Percentiles rank a stretch among this genome's conserved stretches.
Evolutionary conservation across 92 coral and sea anemone species (phyloP).

Genomic region (Scolanthus callimorphus): DNA sequence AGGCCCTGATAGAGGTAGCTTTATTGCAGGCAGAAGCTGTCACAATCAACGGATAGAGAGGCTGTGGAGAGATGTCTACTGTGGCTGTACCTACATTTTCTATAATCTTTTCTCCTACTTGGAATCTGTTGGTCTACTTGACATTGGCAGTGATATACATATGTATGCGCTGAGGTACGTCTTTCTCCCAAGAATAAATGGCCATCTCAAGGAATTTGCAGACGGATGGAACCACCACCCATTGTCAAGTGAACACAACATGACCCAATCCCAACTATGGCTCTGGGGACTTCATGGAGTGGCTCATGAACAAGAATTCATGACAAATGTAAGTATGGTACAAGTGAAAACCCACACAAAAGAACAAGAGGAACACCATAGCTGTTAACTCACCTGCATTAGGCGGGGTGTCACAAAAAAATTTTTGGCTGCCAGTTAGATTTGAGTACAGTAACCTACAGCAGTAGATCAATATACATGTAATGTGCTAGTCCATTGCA

Average conservation of each 20-base stretch:
- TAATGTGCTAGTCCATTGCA: too few species aligned
- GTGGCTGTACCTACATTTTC: constrained; percentile 43
- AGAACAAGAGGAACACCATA: too few species aligned
- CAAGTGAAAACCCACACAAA: neutral
- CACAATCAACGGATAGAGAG: constrained; percentile 47
- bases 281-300: constrained; percentile 40
- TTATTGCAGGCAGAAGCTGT: constrained; percentile 53
- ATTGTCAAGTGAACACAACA: constrained; percentile 47
- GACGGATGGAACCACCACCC: constrained; percentile 71
- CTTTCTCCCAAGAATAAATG: constrained; percentile 33
- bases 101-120: constrained; percentile 39
- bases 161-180: constrained; percentile 56
- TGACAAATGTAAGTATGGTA: constrained; percentile 4
- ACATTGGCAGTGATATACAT: constrained; percentile 45
- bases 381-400: too few species aligned
- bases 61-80: constrained; percentile 45
- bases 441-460: too few species aligned
- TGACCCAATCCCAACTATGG: constrained; percentile 73
- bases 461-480: too few species aligned
- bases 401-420: too few species aligned
- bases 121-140: constrained; percentile 46
- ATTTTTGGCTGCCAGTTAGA: too few species aligned
- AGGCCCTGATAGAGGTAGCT: constrained; percentile 59
- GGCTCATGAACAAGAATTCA: constrained; percentile 8
- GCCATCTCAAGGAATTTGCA: constrained; percentile 36